Evolutionary conservation across 1,140 invertebrate species (phyloP).

Genomic region (Phymorhynchus buccinoides): DNA sequence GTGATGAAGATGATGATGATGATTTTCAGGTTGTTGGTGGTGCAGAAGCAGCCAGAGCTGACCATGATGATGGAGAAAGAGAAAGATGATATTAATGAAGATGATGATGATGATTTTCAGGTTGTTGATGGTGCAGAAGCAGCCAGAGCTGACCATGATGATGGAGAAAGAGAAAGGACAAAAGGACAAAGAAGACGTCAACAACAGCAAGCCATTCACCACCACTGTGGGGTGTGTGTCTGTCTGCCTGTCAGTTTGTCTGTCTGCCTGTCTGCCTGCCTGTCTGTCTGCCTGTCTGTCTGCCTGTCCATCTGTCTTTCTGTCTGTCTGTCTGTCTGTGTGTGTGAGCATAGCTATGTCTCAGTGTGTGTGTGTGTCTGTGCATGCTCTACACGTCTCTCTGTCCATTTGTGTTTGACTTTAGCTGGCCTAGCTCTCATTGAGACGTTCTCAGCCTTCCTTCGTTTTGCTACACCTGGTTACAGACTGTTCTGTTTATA

Average conservation of each 20-base stretch:
- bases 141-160: slow-evolving; percentile 31
- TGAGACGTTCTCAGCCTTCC: too few species aligned
- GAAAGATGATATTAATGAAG: background rate
- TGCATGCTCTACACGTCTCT: too few species aligned
- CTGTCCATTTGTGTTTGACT: too few species aligned
- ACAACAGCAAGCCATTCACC: slow-evolving; percentile 29
- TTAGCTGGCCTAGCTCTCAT: too few species aligned
- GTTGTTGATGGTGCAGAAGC: slow-evolving; percentile 16
- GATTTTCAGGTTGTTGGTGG: background rate
- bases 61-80: background rate
- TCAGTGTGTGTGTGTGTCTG: background rate
- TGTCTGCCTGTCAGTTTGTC: background rate
- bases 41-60: too few species aligned
- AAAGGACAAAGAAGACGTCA: slow-evolving; percentile 9
- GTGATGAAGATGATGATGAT: too few species aligned
- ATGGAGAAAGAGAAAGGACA: slow-evolving; percentile 22
- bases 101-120: background rate
- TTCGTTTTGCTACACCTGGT: too few species aligned
- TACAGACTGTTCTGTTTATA: too few species aligned
- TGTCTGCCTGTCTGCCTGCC: background rate
- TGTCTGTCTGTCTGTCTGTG: background rate
- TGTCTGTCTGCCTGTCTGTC: background rate
- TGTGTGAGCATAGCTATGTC: too few species aligned
- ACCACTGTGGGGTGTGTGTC: slow-evolving; percentile 30
- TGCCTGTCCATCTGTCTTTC: background rate